phyloP scores from a whole-genome alignment of 2,888 invertebrate species.

The Trachelus iudaicus region DNA sequence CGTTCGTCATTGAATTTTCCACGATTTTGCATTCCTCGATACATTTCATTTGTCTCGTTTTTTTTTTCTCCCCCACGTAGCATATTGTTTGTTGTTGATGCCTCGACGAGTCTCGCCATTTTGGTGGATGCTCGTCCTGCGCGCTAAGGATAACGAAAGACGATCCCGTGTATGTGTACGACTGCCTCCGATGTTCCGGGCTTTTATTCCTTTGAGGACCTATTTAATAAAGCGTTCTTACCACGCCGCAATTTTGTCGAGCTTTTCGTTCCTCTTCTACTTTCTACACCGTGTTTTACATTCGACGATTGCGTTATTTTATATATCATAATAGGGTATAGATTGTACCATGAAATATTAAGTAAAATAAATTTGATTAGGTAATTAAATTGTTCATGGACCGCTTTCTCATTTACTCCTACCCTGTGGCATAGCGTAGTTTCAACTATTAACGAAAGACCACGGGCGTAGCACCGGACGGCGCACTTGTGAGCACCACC shows the following conservation, averaged over 20 bases:
- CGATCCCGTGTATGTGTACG: slow-evolving; percentile 25
- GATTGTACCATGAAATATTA: slow-evolving; percentile 66
- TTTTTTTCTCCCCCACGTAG: background rate
- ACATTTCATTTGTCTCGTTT: background rate
- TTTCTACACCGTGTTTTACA: slow-evolving; percentile 46
- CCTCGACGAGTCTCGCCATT: background rate
- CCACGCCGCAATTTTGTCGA: slow-evolving; percentile 26
- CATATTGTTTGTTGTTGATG: background rate
- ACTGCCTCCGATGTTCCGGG: slow-evolving; percentile 40
- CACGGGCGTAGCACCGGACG: too few relatives aligned
- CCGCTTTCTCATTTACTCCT: background rate
- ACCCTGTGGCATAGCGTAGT: background rate
- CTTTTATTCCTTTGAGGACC: slow-evolving; percentile 8
- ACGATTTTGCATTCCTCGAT: background rate
- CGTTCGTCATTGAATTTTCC: background rate
- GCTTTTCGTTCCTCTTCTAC: slow-evolving; percentile 34
- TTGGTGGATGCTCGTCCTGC: background rate
- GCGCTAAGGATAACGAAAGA: background rate
- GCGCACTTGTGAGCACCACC: too few relatives aligned
- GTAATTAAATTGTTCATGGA: slow-evolving; percentile 52
- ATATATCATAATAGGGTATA: slow-evolving; percentile 64
- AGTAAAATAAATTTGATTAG: slow-evolving; percentile 67
- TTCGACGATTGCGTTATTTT: slow-evolving; percentile 63
- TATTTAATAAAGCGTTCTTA: slow-evolving; percentile 1
- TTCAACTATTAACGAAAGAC: too few relatives aligned